A percentile compares a stretch with the other conserved stretches of the same genome.
These are phyloP conservation scores for Nannospalax galili DNA, from an alignment of 2,113 vertebrate genomes.

Conservation along the genomic window DNA sequence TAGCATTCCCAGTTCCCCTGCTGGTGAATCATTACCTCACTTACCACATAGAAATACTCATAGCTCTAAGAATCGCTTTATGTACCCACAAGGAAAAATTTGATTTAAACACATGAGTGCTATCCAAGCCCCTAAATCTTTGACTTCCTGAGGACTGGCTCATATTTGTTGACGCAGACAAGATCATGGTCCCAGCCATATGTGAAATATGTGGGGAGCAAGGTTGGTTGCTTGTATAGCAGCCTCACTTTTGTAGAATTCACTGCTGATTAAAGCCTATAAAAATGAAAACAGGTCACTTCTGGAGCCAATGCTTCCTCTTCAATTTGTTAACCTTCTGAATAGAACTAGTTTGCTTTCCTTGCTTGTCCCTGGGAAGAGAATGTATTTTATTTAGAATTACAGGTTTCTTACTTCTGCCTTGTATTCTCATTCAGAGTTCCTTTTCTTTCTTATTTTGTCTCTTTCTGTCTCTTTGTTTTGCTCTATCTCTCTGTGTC, in stretches of 20 bases:
- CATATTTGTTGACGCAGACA: slow-evolving; percentile 64
- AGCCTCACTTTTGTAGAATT: slow-evolving; percentile 48
- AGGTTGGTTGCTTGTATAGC: slow-evolving; percentile 35
- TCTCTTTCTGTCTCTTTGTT: no score
- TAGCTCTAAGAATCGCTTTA: not conserved
- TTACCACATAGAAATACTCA: slow-evolving; percentile 58
- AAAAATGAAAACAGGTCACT: slow-evolving; percentile 51
- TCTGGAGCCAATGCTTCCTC: not conserved
- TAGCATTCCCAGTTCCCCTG: not conserved
- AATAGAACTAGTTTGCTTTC: not conserved
- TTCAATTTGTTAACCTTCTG: not conserved
- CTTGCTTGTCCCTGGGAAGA: not conserved
- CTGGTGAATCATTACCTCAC: slow-evolving; percentile 42
- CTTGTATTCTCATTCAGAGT: not conserved
- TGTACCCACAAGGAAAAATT: slow-evolving; percentile 50
- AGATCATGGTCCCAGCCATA: slow-evolving; percentile 49
- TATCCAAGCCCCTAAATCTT: slow-evolving; percentile 74
- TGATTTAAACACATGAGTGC: slow-evolving; percentile 68
- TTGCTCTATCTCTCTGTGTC: not conserved
- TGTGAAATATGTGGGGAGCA: slow-evolving; percentile 65
- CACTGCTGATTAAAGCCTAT: slow-evolving; percentile 56
- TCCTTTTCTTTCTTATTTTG: no score
- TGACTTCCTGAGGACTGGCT: slow-evolving; percentile 5
- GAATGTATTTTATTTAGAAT: not conserved
- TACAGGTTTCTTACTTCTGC: not conserved